Base-by-base conservation (phyloP, 2,113 vertebrate species). In the Lutjanus erythropterus region DNA sequence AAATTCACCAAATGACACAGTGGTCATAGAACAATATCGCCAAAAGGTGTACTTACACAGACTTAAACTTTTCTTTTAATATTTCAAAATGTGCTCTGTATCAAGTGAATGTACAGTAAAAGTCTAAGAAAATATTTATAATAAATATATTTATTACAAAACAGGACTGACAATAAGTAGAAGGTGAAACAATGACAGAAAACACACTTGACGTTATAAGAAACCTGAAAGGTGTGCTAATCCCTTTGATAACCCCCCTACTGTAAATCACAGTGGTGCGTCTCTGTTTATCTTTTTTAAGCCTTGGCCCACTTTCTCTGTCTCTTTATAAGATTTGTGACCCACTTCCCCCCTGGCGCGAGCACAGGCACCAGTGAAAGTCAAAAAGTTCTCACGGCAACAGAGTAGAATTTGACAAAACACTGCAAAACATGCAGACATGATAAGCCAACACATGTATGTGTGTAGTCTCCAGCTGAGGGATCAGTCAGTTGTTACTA, bases 231-330 rank as follows among this genome's bases (percentile, higher is more conserved):
- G 42, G 39, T 61, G 27, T 23, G n/a, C 8, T 71, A 21, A 64
- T 58, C 42, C n/a, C 7, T 33, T 69, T 80, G 21, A 70, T 56
- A 71, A 46, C 56, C 68, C 58, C 49, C 44, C 61, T 3, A 37
- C 31, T 50, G 47, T 60, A 71, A 71, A 69, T 62, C 64, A 64
- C 10, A 14, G 41, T 69, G 53, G 68, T 73, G 35, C 10, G 0
- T 75, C 74, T 37, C 66, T 72, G 82, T 76, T 80, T 75, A 56
- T 86, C 69, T 78, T 85, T 69, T 81, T 71, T 65, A 67, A 70
- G 78, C 66, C 21, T 19, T 85, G 74, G 27, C 83, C 87, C 68
- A 81, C 68, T 79, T 88, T 59, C 7, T 59, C 8, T 73, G 62
- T 67, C 56, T 76, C 62, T 81, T 83, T 61, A 47, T 60, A 42